phyloP scores from a whole-genome alignment of 2,888 invertebrate genomes.

The Seira ritae region DNA sequence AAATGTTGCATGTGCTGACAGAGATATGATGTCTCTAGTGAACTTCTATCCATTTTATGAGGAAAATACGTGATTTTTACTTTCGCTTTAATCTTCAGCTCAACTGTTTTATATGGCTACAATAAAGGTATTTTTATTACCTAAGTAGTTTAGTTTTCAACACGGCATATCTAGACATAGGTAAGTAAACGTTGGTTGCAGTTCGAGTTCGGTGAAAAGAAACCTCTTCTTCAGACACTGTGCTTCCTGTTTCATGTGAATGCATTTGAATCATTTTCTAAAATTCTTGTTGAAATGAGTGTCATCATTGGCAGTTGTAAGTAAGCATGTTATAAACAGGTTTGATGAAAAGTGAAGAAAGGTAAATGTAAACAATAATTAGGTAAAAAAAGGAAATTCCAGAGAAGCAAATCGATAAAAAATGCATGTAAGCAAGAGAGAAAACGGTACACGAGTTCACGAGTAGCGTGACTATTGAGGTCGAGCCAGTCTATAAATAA shows the following conservation, averaged over 20 bases:
- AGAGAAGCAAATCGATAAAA: background rate
- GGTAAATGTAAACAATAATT: background rate
- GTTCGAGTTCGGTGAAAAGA: too few relatives aligned
- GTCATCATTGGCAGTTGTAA: background rate
- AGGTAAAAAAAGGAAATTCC: background rate
- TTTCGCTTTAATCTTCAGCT: background rate
- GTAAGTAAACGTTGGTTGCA: too few relatives aligned
- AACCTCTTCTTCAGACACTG: too few relatives aligned
- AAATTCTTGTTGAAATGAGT: background rate
- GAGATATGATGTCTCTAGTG: too few relatives aligned
- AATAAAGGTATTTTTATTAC: background rate
- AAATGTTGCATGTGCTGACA: background rate
- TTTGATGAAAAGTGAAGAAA: background rate
- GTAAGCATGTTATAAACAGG: background rate
- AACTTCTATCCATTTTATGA: background rate
- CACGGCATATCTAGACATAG: too few relatives aligned
- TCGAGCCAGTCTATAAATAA: background rate
- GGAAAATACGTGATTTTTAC: constrained; percentile 2
- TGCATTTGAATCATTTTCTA: too few relatives aligned
- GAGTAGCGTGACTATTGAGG: background rate
- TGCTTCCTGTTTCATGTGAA: too few relatives aligned
- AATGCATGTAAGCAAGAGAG: background rate
- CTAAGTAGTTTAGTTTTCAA: too few relatives aligned
- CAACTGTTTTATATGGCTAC: background rate
- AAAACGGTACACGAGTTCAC: too few relatives aligned